Evolutionary conservation across 2,888 invertebrate species (phyloP).

Genomic region (Phytoseiulus persimilis): DNA sequence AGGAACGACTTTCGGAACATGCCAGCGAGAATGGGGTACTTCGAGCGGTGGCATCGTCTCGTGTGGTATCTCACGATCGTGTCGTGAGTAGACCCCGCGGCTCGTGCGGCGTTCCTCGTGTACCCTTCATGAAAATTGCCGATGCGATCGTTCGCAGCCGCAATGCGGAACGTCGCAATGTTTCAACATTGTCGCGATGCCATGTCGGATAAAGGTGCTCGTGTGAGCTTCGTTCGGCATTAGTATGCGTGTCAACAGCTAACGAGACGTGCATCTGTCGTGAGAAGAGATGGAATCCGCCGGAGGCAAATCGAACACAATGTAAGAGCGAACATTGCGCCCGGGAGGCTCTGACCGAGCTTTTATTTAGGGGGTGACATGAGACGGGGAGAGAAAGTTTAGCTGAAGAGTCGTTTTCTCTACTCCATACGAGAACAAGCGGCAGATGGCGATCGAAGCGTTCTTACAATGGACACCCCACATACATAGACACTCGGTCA

Average conservation of each 20-base stretch:
- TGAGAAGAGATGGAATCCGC: background rate
- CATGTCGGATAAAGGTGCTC: no score
- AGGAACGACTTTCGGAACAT: no score
- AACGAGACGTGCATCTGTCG: background rate
- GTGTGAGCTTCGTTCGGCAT: background rate
- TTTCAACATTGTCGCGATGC: no score
- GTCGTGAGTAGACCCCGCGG: no score
- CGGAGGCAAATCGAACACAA: background rate
- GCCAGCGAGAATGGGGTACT: no score
- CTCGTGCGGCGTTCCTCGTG: no score
- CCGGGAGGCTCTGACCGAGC: background rate
- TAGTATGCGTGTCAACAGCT: background rate
- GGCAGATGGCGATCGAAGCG: background rate
- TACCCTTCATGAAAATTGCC: no score
- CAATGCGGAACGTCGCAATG: no score
- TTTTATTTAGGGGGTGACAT: background rate
- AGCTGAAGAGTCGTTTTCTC: slow-evolving; percentile 5
- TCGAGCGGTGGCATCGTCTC: no score
- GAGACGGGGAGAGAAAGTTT: background rate
- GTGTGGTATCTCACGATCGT: no score
- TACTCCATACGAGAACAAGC: background rate
- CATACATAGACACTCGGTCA: background rate
- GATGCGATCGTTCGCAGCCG: no score
- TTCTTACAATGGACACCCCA: slow-evolving; percentile 5
- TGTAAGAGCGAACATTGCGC: background rate